These are phyloP conservation scores for Cranoglanis bouderius DNA, from an alignment of 2,113 vertebrate genomes.

Conservation along the genomic window DNA sequence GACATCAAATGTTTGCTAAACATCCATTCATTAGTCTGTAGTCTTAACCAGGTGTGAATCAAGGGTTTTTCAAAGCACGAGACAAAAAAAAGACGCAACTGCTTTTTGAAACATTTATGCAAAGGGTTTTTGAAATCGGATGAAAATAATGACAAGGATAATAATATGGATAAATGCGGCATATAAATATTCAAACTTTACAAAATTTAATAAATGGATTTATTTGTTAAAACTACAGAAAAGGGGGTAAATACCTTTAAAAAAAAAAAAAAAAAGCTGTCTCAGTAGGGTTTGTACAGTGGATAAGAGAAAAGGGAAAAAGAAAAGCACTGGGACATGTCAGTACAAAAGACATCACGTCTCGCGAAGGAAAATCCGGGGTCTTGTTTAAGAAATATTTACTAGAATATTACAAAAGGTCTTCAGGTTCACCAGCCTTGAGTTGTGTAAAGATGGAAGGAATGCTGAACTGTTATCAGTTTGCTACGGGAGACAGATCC, in stretches of 20 bases:
- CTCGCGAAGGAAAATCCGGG: constrained; percentile 24
- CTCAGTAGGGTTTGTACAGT: constrained; percentile 53
- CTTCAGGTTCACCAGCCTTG: constrained; percentile 17
- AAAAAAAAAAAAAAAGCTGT: constrained; percentile 49
- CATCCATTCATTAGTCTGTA: background rate
- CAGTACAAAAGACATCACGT: constrained; percentile 41
- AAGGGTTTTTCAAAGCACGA: constrained; percentile 26
- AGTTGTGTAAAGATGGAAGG: background rate
- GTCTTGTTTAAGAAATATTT: constrained; percentile 41
- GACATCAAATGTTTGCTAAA: too few species aligned
- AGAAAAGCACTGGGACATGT: constrained; percentile 29
- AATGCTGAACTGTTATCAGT: background rate
- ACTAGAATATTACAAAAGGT: constrained; percentile 48
- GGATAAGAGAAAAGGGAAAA: constrained; percentile 35
- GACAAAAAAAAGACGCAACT: constrained; percentile 27
- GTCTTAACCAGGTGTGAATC: background rate
- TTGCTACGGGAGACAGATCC: background rate
- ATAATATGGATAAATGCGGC: constrained; percentile 52
- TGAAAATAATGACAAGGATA: constrained; percentile 46
- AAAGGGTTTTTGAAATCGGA: constrained; percentile 51
- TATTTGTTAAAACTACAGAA: constrained; percentile 58
- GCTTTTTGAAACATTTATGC: constrained; percentile 57
- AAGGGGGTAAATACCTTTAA: constrained; percentile 47
- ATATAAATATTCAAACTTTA: constrained; percentile 66
- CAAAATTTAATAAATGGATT: constrained; percentile 63